phyloP scores from a whole-genome alignment of 2,888 invertebrate species.

The Colletes collaris region DNA sequence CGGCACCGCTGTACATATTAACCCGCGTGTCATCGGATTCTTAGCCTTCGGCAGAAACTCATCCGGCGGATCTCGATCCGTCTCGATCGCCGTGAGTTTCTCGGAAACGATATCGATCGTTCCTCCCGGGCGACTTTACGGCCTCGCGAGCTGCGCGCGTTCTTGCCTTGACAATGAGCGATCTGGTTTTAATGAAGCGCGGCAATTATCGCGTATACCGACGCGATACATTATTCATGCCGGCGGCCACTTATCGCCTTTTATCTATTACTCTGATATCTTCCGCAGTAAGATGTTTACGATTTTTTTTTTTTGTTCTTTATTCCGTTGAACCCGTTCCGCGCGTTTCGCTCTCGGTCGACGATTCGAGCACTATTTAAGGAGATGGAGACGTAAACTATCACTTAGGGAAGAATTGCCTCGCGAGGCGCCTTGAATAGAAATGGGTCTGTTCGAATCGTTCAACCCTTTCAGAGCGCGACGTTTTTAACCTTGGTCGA shows the following conservation, averaged over 20 bases:
- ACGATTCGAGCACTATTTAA: too few relatives aligned
- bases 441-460: too few relatives aligned
- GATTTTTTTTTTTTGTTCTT: conserved; percentile 20
- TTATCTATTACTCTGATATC: conserved; percentile 39
- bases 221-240: conserved; percentile 58
- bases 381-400: too few relatives aligned
- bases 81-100: conserved; percentile 23
- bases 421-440: too few relatives aligned
- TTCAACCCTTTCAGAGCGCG: too few relatives aligned
- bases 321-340: too few relatives aligned
- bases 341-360: neutral
- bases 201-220: conserved; percentile 59
- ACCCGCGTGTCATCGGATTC: too few relatives aligned
- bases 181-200: conserved; percentile 62
- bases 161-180: conserved; percentile 51
- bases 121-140: conserved; percentile 31
- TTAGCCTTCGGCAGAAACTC: too few relatives aligned
- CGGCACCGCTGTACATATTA: neutral
- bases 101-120: conserved; percentile 50
- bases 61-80: too few relatives aligned
- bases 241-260: conserved; percentile 42
- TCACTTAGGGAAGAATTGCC: too few relatives aligned
- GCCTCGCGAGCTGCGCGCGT: conserved; percentile 22
- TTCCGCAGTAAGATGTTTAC: conserved; percentile 28
- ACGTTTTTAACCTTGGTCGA: too few relatives aligned